Percentiles rank a stretch among this genome's conserved stretches.
Conservation (phyloP, 1,140 invertebrate genomes). For the Mercenaria mercenaria region DNA sequence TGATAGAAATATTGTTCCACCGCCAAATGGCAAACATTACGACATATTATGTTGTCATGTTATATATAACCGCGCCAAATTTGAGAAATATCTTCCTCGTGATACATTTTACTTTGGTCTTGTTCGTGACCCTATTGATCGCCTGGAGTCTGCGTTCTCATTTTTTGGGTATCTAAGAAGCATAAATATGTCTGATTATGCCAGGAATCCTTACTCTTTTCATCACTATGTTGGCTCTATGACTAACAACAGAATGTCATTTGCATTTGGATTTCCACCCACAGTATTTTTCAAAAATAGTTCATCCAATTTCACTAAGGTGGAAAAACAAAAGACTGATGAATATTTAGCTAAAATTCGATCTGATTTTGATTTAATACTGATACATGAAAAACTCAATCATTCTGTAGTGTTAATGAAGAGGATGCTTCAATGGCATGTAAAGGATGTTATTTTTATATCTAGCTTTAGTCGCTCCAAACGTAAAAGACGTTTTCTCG, state of each 20-base stretch:
- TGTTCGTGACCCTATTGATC: slow-evolving; percentile 66
- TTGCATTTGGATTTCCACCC: background rate
- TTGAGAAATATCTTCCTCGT: slow-evolving; percentile 59
- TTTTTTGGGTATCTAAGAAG: slow-evolving; percentile 57
- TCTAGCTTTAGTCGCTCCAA: slow-evolving; percentile 24
- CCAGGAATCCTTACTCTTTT: slow-evolving; percentile 47
- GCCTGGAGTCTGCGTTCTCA: slow-evolving; percentile 67
- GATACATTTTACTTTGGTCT: slow-evolving; percentile 70
- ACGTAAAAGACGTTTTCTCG: background rate
- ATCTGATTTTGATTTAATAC: slow-evolving; percentile 85
- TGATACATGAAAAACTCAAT: slow-evolving; percentile 87
- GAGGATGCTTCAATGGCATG: slow-evolving; percentile 86
- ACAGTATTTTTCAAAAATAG: background rate
- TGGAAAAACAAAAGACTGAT: no score
- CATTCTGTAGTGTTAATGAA: slow-evolving; percentile 87
- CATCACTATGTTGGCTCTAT: slow-evolving; percentile 24
- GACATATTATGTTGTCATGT: slow-evolving; percentile 74
- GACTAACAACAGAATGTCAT: slow-evolving; percentile 39
- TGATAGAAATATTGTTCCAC: slow-evolving; percentile 20
- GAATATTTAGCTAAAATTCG: background rate
- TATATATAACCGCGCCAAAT: slow-evolving; percentile 54
- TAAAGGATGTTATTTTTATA: slow-evolving; percentile 83
- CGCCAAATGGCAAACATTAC: slow-evolving; percentile 38
- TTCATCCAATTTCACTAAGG: no score
- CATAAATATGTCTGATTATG: slow-evolving; percentile 17